Percentiles rank a stretch among this genome's conserved stretches.
Evolutionary conservation across 2,888 invertebrate genomes (phyloP).

Genomic region (Conomelus anceps): DNA sequence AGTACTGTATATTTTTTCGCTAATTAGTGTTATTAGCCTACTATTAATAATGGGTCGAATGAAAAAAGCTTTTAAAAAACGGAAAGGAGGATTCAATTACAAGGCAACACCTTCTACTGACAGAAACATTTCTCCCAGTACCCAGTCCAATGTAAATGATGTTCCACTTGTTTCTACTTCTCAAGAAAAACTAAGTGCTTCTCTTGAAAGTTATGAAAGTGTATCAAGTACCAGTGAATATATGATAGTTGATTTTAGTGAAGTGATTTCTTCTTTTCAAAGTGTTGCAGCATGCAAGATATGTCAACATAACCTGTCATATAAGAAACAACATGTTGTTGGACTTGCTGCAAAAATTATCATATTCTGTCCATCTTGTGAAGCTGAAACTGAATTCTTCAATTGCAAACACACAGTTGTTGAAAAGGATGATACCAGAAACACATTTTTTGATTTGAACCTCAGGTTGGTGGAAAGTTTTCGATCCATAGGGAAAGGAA

Average conservation of each 20-base stretch:
- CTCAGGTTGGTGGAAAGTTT: constrained; percentile 10
- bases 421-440: background rate
- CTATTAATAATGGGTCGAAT: background rate
- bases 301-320: constrained; percentile 4
- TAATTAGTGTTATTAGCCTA: too few species aligned
- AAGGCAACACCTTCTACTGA: background rate
- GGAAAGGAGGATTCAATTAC: background rate
- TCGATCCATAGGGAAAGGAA: background rate
- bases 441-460: constrained; percentile 1
- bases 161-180: background rate
- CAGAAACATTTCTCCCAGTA: too few species aligned
- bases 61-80: background rate
- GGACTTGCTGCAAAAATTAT: constrained; percentile 6
- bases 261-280: background rate
- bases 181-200: background rate
- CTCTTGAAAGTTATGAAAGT: background rate
- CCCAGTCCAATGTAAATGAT: too few species aligned
- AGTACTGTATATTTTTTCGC: too few species aligned
- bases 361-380: constrained; percentile 4
- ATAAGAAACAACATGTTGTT: background rate
- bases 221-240: background rate
- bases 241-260: background rate
- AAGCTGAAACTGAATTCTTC: background rate
- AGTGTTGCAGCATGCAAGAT: constrained; percentile 10
- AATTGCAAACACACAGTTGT: background rate